Base-by-base conservation (phyloP, 2,888 invertebrate genomes). In the Apamea anceps region DNA sequence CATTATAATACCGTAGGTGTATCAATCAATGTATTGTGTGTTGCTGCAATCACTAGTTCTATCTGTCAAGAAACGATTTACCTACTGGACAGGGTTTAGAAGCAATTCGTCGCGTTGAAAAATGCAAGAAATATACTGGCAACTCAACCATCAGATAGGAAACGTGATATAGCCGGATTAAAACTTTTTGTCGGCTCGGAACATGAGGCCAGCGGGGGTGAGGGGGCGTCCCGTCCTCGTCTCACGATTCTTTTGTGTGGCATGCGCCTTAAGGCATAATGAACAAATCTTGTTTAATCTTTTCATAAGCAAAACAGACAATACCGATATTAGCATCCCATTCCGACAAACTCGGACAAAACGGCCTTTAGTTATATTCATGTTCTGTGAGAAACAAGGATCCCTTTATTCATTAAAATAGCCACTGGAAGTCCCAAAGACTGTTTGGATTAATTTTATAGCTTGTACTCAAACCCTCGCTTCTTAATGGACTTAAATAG, bases 281-380 rank as follows among this genome's bases (percentile, higher is more conserved):
- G 37, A 67, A 67, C 67, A 45, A 72, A 72, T n/a, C 42, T 28
- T 63, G 48, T n/a, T 62, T 63, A 71, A 71, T 62, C 28, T 70
- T 75, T 45, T 48, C 72, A 62, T 28, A 45, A 72, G 15, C 72
- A 45, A 72, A 62, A 28, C 42, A 28, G 72, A n/a, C n/a, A 42
- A 71, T 32, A 54, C 51, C 15, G 51, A 28, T 18, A 57, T 62
- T 28, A 28, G n/a, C 54, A 57, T 18, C 70, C 54, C 57, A 42
- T 60, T 42, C 42, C n/a, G 7, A 42, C 54, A 32, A 68, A 70
- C n/a, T 62, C 18, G 10, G 25, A 42, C 51, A 79, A 48, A 71
- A 45, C 45, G 28, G 54, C 54, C 15, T 79, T 66, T 48, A 71
- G 66, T 79, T 66, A 79, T 79, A 45, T 45, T 42, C 54, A 48